Evolutionary conservation across 2,797 vertebrate genomes (phyloP).

Genomic region (Fistularia commersonii): DNA sequence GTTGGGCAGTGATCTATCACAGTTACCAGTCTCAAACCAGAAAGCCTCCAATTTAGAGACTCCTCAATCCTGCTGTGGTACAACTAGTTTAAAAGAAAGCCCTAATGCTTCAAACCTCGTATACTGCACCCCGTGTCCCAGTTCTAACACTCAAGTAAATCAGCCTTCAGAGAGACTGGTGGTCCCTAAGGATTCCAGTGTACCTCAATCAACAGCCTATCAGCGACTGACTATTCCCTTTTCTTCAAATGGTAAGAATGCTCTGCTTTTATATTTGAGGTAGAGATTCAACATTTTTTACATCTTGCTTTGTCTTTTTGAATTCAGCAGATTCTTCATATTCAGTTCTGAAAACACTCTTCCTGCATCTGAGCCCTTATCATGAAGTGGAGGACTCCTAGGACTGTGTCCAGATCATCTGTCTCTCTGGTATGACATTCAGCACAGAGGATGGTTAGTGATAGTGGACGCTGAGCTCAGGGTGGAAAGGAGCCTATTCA

Average conservation of each 20-base stretch:
- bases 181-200: background rate
- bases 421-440: too few relatives aligned
- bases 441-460: too few relatives aligned
- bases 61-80: accelerated
- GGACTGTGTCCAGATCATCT: background rate
- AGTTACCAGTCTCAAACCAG: background rate
- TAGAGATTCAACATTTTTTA: background rate
- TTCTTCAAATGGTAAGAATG: conserved; percentile 24
- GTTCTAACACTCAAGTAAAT: background rate
- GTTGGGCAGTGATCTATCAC: background rate
- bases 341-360: conserved; percentile 60
- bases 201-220: background rate
- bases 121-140: background rate
- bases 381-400: conserved; percentile 13
- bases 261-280: background rate
- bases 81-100: background rate
- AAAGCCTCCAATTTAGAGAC: conserved; percentile 1
- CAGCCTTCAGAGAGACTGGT: background rate
- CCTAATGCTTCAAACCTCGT: background rate
- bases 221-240: background rate
- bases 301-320: background rate
- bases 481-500: too few relatives aligned
- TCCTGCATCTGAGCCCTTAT: conserved; percentile 48
- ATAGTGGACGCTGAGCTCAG: too few relatives aligned
- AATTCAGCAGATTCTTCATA: background rate